These are phyloP conservation scores for Drosophila helvetica DNA, from an alignment of 2,888 invertebrate genomes.

Conservation along the genomic window DNA sequence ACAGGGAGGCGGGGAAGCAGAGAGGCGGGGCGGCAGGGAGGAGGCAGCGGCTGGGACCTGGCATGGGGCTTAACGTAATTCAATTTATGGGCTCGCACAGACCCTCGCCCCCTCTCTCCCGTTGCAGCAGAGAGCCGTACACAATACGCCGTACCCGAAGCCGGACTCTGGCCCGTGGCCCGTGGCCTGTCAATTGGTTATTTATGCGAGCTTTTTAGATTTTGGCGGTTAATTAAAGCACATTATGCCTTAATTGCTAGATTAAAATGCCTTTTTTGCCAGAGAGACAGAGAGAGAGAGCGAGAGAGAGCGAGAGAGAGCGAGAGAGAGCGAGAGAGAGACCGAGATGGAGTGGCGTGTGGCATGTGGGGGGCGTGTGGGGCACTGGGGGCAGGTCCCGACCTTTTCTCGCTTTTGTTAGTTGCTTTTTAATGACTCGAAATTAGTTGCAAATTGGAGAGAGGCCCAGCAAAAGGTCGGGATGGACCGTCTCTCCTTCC, in stretches of 20 bases:
- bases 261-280: slow-evolving; percentile 61
- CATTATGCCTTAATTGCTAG: slow-evolving; percentile 75
- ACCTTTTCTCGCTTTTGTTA: slow-evolving; percentile 27
- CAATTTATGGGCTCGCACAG: slow-evolving; percentile 66
- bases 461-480: background rate
- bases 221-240: slow-evolving; percentile 78
- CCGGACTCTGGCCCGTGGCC: background rate
- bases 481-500: background rate
- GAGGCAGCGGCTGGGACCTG: background rate
- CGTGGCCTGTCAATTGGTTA: slow-evolving; percentile 67
- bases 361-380: background rate
- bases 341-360: background rate
- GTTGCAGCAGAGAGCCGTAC: background rate
- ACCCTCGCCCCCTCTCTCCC: slow-evolving; percentile 13
- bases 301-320: too few species aligned
- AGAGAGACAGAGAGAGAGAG: background rate
- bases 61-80: slow-evolving; percentile 70
- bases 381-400: slow-evolving; percentile 1
- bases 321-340: background rate
- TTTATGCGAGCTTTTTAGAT: slow-evolving; percentile 76
- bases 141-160: background rate
- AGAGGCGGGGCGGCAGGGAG: too few species aligned
- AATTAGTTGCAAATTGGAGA: slow-evolving; percentile 73
- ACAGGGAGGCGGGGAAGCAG: too few species aligned
- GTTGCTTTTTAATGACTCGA: slow-evolving; percentile 67